These are phyloP conservation scores for Ips nitidus DNA, from an alignment of 1,140 invertebrate species.

Conservation along the genomic window DNA sequence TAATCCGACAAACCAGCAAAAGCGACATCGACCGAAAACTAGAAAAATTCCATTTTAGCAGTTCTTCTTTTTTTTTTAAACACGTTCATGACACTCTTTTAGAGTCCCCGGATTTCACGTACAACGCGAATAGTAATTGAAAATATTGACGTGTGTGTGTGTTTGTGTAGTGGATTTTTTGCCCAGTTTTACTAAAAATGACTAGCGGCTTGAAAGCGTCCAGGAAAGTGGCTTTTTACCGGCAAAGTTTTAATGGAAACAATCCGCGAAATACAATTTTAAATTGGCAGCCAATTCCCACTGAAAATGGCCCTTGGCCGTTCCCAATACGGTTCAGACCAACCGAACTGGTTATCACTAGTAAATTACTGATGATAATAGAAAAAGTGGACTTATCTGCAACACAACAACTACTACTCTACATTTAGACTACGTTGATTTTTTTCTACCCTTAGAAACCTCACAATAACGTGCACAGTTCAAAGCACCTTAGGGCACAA, in stretches of 20 bases:
- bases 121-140: not conserved
- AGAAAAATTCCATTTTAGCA: not conserved
- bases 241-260: constrained; percentile 10
- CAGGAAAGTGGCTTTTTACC: not conserved
- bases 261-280: not conserved
- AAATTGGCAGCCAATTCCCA: not conserved
- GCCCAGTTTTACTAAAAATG: not conserved
- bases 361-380: too few relatives aligned
- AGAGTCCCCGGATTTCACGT: not conserved
- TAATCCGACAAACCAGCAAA: not conserved
- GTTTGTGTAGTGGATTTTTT: not conserved
- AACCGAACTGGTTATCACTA: too few relatives aligned
- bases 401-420: too few relatives aligned
- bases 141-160: constrained; percentile 7
- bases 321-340: too few relatives aligned
- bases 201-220: not conserved
- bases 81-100: not conserved
- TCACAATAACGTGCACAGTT: too few relatives aligned
- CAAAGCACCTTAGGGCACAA: too few relatives aligned
- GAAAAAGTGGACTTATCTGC: too few relatives aligned
- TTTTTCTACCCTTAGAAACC: too few relatives aligned
- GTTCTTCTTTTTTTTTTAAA: not conserved
- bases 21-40: not conserved
- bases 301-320: not conserved
- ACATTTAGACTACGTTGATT: too few relatives aligned